A percentile compares a stretch with the other conserved stretches of the same genome.
phyloP scores from a whole-genome alignment of 2,888 invertebrate genomes.

The Catocala sponsa region DNA sequence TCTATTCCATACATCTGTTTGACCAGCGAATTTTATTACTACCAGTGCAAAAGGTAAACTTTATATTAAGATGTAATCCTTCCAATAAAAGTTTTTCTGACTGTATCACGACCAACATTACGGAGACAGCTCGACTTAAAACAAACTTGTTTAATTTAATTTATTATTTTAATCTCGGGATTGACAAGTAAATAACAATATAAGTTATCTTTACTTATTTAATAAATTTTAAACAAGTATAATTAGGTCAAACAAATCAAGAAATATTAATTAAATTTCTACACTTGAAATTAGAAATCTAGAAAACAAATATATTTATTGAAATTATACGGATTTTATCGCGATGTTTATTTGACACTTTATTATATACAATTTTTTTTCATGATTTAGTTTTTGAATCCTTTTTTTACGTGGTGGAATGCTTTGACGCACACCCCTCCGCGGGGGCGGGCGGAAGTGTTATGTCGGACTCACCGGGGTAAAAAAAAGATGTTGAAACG shows the following conservation, averaged over 20 bases:
- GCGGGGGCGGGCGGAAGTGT: too few species aligned
- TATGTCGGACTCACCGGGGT: too few species aligned
- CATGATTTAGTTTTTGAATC: too few species aligned
- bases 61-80: neutral
- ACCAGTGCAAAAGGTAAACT: neutral
- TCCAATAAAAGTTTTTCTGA: neutral
- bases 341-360: too few species aligned
- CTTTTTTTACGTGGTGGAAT: too few species aligned
- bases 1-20: too few species aligned
- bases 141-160: neutral
- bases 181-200: constrained; percentile 4
- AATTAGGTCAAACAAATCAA: constrained; percentile 1
- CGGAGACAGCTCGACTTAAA: neutral
- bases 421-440: too few species aligned
- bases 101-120: neutral
- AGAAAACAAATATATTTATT: neutral
- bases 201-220: neutral
- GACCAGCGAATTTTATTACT: too few species aligned
- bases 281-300: constrained; percentile 5
- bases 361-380: too few species aligned
- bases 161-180: neutral
- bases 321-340: too few species aligned
- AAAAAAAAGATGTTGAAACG: too few species aligned
- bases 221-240: constrained; percentile 8
- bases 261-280: constrained; percentile 9